phyloP scores from a whole-genome alignment of 92 coral and sea anemone genomes.

The Parazoanthus darwini region DNA sequence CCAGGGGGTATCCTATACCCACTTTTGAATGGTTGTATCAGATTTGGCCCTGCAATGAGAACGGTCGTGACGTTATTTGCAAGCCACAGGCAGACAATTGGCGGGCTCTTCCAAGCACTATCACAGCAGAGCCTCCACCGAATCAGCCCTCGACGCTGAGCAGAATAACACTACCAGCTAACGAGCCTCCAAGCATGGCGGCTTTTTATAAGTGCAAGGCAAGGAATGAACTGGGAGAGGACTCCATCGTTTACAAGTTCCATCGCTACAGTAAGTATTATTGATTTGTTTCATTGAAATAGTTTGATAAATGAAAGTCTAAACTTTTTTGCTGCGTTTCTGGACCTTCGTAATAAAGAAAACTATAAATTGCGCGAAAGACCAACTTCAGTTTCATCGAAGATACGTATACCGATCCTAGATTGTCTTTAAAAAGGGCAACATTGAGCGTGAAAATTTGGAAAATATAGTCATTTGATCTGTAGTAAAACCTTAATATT shows the following conservation, averaged over 20 bases:
- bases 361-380: no score
- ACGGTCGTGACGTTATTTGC: constrained; percentile 2
- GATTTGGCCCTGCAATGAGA: constrained; percentile 25
- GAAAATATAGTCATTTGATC: no score
- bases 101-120: background rate
- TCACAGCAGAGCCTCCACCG: background rate
- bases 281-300: background rate
- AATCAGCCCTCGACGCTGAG: constrained; percentile 5
- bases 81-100: constrained; percentile 19
- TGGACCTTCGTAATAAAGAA: no score
- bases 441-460: no score
- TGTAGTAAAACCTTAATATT: no score
- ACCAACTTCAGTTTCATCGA: no score
- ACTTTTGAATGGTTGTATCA: constrained; percentile 19
- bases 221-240: constrained; percentile 20
- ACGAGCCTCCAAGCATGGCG: constrained; percentile 21
- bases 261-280: constrained; percentile 17
- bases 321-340: no score
- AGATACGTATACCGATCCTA: no score
- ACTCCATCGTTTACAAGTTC: constrained; percentile 4
- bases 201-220: constrained; percentile 34
- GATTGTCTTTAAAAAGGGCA: no score
- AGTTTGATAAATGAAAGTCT: background rate
- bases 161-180: constrained; percentile 22
- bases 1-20: constrained; percentile 24